Conservation (phyloP, 2,888 invertebrate genomes). For the Noctua fimbriata region DNA sequence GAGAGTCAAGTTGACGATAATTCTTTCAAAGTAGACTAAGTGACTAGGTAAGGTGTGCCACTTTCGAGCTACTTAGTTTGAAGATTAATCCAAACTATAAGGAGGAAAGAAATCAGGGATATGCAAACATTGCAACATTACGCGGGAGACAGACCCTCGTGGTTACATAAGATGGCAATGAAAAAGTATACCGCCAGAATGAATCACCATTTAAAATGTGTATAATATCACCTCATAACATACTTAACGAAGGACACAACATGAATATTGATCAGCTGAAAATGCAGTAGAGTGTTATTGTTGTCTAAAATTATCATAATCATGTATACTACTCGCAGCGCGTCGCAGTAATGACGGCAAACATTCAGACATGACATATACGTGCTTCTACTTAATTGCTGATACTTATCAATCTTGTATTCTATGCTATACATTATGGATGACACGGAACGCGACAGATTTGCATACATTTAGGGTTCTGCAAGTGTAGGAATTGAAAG, state of each 20-base stretch:
- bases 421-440: conserved; percentile 43
- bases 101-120: conserved; percentile 1
- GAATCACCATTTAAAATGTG: conserved; percentile 22
- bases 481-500: conserved; percentile 35
- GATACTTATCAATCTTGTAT: conserved; percentile 56
- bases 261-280: conserved; percentile 56
- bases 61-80: not conserved
- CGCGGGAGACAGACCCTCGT: not conserved
- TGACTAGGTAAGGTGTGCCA: not conserved
- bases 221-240: conserved; percentile 49
- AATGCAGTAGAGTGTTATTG: conserved; percentile 51
- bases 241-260: conserved; percentile 26
- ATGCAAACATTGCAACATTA: conserved; percentile 1
- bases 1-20: not conserved
- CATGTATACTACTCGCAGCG: conserved; percentile 38
- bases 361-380: conserved; percentile 51
- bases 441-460: conserved; percentile 28
- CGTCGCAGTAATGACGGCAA: conserved; percentile 48
- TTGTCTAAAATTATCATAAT: conserved; percentile 60
- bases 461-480: conserved; percentile 47
- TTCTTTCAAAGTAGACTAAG: not conserved
- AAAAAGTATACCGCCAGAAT: conserved; percentile 16
- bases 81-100: not conserved
- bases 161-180: conserved; percentile 21
- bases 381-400: conserved; percentile 59